These are phyloP conservation scores for Hypomecis atomaria DNA, from an alignment of 2,888 invertebrate species.

Conservation along the genomic window DNA sequence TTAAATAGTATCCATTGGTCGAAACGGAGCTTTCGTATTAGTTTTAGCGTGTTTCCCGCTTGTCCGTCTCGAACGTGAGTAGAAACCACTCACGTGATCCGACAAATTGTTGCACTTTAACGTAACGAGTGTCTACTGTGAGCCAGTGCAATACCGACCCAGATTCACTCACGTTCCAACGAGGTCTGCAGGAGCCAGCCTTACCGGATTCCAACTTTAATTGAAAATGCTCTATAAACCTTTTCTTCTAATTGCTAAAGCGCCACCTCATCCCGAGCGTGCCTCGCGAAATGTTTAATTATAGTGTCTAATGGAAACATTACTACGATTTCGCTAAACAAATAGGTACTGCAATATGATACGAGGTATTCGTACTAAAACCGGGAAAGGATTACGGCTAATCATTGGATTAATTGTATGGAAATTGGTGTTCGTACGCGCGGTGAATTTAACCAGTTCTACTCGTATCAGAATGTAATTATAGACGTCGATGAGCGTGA, in stretches of 20 bases:
- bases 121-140: conserved; percentile 61
- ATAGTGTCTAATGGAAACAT: conserved; percentile 52
- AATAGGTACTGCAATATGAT: conserved; percentile 49
- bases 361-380: conserved; percentile 54
- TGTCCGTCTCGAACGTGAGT: conserved; percentile 43
- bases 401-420: conserved; percentile 79
- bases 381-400: conserved; percentile 68
- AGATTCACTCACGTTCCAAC: conserved; percentile 66
- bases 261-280: conserved; percentile 52
- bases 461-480: conserved; percentile 81
- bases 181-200: conserved; percentile 48
- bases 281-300: conserved; percentile 55
- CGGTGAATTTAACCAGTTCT: conserved; percentile 76
- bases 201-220: conserved; percentile 75
- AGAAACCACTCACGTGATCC: conserved; percentile 45
- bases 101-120: conserved; percentile 75
- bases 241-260: conserved; percentile 75
- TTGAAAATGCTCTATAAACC: conserved; percentile 77
- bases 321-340: conserved; percentile 48
- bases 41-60: conserved; percentile 9
- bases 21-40: conserved; percentile 10
- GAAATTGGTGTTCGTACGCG: conserved; percentile 73
- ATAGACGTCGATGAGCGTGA: conserved; percentile 77
- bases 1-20: neutral
- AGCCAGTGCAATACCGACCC: conserved; percentile 62